These are phyloP conservation scores for Syngnathus scovelli DNA, from an alignment of 2,113 vertebrate species.

Conservation along the genomic window DNA sequence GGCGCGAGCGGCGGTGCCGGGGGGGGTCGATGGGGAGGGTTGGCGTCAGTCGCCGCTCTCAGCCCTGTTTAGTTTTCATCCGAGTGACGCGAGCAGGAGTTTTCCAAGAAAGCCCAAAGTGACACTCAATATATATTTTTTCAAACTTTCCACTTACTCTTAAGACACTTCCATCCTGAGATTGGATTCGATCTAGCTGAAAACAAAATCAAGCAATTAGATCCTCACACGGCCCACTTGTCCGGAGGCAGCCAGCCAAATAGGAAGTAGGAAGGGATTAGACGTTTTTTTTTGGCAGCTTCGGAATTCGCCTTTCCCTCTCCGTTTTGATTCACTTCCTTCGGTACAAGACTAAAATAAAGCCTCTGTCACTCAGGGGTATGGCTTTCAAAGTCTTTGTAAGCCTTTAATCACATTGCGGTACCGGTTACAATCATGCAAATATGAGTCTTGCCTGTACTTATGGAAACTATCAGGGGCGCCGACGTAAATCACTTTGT, in stretches of 20 bases:
- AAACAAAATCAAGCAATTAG: slow-evolving; percentile 44
- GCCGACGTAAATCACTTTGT: slow-evolving; percentile 7
- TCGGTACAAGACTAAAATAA: slow-evolving; percentile 40
- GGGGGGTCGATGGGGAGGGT: slow-evolving; percentile 1
- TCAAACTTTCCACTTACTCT: not conserved
- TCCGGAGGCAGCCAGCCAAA: slow-evolving; percentile 44
- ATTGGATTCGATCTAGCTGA: slow-evolving; percentile 27
- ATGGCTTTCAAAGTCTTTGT: slow-evolving; percentile 52
- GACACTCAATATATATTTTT: not conserved
- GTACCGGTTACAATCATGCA: slow-evolving; percentile 24
- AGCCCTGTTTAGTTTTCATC: slow-evolving; percentile 55
- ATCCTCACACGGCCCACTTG: slow-evolving; percentile 41
- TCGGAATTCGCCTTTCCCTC: slow-evolving; percentile 34
- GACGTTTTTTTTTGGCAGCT: slow-evolving; percentile 49
- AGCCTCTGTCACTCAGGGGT: slow-evolving; percentile 25
- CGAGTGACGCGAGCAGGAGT: slow-evolving; percentile 44
- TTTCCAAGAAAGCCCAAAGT: slow-evolving; percentile 20
- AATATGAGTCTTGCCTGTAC: slow-evolving; percentile 21
- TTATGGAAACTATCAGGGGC: slow-evolving; percentile 18
- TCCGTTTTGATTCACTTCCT: slow-evolving; percentile 53
- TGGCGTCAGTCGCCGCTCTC: slow-evolving; percentile 16
- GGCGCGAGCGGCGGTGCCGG: slow-evolving; percentile 21
- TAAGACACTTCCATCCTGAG: slow-evolving; percentile 38
- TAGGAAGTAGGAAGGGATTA: slow-evolving; percentile 51
- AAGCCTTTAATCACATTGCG: slow-evolving; percentile 40